Base-by-base conservation (phyloP, 2,888 invertebrate species). In the Tetragonisca angustula region DNA sequence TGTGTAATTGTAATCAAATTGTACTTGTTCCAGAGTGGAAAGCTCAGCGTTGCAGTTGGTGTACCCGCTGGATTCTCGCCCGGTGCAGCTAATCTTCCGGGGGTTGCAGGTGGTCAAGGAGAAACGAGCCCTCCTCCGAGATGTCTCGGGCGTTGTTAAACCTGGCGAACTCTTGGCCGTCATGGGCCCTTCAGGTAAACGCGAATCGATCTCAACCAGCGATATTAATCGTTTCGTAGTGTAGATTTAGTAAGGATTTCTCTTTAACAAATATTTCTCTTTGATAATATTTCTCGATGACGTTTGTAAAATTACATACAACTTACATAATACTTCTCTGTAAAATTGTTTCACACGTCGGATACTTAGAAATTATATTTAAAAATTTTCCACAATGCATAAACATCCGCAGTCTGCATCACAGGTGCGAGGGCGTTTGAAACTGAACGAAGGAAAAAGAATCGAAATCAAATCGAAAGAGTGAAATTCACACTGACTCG, bases 131-230 rank as follows among this genome's bases (percentile, higher is more conserved):
- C 96, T 97, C 89, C 95, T 97, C 78, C 95, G 96, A 88, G 96
- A 97, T 95, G 96, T 97, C 91, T 96, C 96, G 92, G 97, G 97
- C 61, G 95, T 96, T 89, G 97, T 97, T 88, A 96, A 96, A 90
- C 97, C 97, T 27, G 97, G 97, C 72, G 97, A 97, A 93, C 95
- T 98, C 83, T 94, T 98, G 91, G 97, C 97, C 88, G 96, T 97
- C 83, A 97, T 97, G 97, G 97, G 97, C 87, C 97, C 97, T 56
- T 97, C 97, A 90, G 97, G 97, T 96, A 62, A 27, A 76, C 15
- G 9, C 43, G 2, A n/a, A 17, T 32, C 13, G 3, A 21, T 3
- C 19, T 36, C 19, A 21, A 89, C 59, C 59, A 32, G 27, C n/a
- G 15, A 21, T 4, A n/a, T 69, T 54, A 36, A 70, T 9, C n/a